Evolutionary conservation across 2,113 vertebrate species (phyloP).

Genomic region (Anolis carolinensis): DNA sequence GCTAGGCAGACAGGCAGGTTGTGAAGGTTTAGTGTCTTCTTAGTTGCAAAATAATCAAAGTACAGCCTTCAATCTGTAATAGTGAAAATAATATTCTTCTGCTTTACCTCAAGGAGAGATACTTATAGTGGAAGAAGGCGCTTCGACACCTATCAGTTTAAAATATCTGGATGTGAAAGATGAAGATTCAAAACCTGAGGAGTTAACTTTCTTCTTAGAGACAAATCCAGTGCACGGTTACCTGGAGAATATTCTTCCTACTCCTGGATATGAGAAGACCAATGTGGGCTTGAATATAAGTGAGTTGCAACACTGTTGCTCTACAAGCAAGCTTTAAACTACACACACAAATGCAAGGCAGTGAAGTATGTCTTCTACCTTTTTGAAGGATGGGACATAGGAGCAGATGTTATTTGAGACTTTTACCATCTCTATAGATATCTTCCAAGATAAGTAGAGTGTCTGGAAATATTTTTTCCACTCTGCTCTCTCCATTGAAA

Average conservation of each 20-base stretch:
- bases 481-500: background rate
- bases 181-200: conserved; percentile 69
- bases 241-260: conserved; percentile 77
- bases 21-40: background rate
- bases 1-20: background rate
- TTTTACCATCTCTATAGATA: background rate
- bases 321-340: background rate
- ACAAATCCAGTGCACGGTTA: conserved; percentile 68
- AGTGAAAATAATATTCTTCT: background rate
- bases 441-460: background rate
- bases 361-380: background rate
- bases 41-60: background rate
- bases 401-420: background rate
- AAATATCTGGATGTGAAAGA: conserved; percentile 72
- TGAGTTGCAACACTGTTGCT: conserved; percentile 44
- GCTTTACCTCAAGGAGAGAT: conserved; percentile 52
- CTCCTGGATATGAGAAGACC: conserved; percentile 75
- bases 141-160: conserved; percentile 53
- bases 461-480: background rate
- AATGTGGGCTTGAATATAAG: conserved; percentile 70
- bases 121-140: conserved; percentile 74
- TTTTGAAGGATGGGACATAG: background rate
- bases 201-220: conserved; percentile 77
- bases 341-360: too few species aligned
- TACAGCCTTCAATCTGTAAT: background rate